Evolutionary conservation across 2,113 vertebrate genomes (phyloP).

Genomic region (Oxyura jamaicensis): DNA sequence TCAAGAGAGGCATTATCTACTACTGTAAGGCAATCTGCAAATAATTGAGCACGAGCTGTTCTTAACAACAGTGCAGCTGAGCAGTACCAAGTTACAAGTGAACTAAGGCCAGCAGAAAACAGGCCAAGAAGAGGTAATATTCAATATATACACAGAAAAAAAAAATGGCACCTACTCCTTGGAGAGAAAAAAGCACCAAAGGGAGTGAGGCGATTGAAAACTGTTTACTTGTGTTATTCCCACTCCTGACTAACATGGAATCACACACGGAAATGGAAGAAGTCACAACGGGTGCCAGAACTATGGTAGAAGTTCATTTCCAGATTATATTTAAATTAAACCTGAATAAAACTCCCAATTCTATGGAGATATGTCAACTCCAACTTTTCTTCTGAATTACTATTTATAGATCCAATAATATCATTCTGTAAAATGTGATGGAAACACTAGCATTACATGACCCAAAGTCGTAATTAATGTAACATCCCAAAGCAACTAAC

Average conservation of each 20-base stretch:
- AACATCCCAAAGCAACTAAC: background rate
- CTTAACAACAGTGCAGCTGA: background rate
- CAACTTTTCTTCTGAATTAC: background rate
- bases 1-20: background rate
- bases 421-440: background rate
- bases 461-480: background rate
- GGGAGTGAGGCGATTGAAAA: background rate
- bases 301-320: background rate
- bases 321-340: background rate
- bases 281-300: background rate
- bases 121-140: background rate
- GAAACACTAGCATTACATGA: background rate
- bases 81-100: background rate
- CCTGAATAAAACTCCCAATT: background rate
- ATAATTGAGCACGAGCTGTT: background rate
- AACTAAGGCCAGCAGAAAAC: background rate
- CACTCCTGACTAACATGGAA: background rate
- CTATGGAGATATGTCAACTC: background rate
- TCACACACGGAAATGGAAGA: background rate
- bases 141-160: background rate
- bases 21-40: background rate
- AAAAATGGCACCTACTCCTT: background rate
- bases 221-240: background rate
- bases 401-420: background rate
- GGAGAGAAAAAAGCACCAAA: no score